Evolutionary conservation across 1,140 invertebrate species (phyloP).

Genomic region (Diprion similis): DNA sequence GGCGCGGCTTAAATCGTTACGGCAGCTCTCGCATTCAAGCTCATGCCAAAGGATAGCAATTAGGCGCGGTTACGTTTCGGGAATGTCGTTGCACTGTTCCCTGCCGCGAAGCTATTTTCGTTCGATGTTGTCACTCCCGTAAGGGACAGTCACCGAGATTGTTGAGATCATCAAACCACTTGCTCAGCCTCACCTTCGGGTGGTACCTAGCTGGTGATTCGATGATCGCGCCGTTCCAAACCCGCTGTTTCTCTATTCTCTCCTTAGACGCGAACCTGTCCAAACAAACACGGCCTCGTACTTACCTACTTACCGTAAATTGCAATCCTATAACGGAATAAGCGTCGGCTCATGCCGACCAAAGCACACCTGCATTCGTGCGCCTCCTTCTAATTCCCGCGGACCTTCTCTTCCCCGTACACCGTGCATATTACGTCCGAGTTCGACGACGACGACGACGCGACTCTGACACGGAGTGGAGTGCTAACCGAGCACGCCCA

Average conservation of each 20-base stretch:
- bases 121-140: slow-evolving; percentile 39
- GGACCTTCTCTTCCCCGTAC: not conserved
- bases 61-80: too few relatives aligned
- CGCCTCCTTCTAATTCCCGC: not conserved
- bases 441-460: too few relatives aligned
- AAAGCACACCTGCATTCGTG: slow-evolving; percentile 1
- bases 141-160: slow-evolving; percentile 25
- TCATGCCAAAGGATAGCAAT: too few relatives aligned
- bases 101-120: slow-evolving; percentile 21
- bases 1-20: too few relatives aligned
- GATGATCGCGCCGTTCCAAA: slow-evolving; percentile 9
- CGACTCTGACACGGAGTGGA: slow-evolving; percentile 12
- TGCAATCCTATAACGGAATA: not conserved
- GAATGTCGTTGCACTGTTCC: not conserved
- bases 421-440: slow-evolving; percentile 11
- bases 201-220: not conserved
- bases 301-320: not conserved
- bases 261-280: not conserved
- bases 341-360: not conserved
- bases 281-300: not conserved
- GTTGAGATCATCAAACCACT: slow-evolving; percentile 45
- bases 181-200: slow-evolving; percentile 18
- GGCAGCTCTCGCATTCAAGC: too few relatives aligned
- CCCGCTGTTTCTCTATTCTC: not conserved
- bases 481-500: slow-evolving; percentile 22